phyloP scores from a whole-genome alignment of 2,888 invertebrate species.

The Noctuana brunneofusca region DNA sequence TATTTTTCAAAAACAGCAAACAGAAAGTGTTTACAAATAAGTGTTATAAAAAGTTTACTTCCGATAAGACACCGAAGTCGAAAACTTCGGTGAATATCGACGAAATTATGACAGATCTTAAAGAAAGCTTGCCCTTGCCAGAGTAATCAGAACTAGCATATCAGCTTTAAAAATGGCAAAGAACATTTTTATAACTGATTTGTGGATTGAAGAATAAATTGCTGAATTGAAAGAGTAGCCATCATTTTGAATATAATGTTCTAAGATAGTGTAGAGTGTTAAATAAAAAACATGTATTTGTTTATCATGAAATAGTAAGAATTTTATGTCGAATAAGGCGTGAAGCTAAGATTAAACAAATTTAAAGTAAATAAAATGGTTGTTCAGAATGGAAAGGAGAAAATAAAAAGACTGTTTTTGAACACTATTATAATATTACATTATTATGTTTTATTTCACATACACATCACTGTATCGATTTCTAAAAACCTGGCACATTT shows the following conservation, averaged over 20 bases:
- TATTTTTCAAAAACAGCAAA: slow-evolving; percentile 62
- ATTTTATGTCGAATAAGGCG: too few species aligned
- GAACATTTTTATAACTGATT: too few species aligned
- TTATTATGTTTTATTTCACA: slow-evolving; percentile 17
- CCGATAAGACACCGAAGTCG: slow-evolving; percentile 40
- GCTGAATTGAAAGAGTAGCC: too few species aligned
- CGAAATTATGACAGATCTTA: slow-evolving; percentile 69
- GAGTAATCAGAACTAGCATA: not conserved
- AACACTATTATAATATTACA: slow-evolving; percentile 12
- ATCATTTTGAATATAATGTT: too few species aligned
- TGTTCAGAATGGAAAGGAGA: slow-evolving; percentile 6
- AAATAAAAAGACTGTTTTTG: slow-evolving; percentile 3
- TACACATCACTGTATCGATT: not conserved
- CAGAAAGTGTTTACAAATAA: slow-evolving; percentile 63
- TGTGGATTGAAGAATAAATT: too few species aligned
- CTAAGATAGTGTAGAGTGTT: too few species aligned
- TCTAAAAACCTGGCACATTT: slow-evolving; percentile 14
- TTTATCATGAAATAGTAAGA: too few species aligned
- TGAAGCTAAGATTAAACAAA: too few species aligned
- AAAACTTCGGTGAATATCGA: slow-evolving; percentile 58
- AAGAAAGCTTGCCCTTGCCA: slow-evolving; percentile 75
- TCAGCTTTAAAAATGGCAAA: not conserved
- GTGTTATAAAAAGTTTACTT: slow-evolving; percentile 62
- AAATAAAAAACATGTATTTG: too few species aligned
- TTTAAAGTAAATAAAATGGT: too few species aligned